Base-by-base conservation (phyloP, 2,797 vertebrate species). In the Falco rusticolus region DNA sequence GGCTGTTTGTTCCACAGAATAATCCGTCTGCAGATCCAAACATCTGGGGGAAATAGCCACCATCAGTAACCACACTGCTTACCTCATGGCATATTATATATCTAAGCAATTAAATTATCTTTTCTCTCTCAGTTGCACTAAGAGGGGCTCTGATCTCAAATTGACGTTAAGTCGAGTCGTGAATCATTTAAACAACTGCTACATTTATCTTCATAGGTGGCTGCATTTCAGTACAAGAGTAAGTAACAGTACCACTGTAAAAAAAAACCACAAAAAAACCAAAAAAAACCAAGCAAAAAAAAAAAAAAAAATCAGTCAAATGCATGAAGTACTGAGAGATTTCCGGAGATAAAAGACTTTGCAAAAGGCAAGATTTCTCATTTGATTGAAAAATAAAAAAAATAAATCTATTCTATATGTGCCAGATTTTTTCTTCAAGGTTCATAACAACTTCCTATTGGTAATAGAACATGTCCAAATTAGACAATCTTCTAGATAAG, bases 121-220 rank as follows among this genome's bases (percentile, higher is more conserved):
- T 53, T 37, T 66, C n/a, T 57, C 79, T 54, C 69, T 75, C 60
- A 8, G 64, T 11, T 41, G 57, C 86, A 25, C 5, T 1, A 43
- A 83, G 76, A 83, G 85, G 83, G 95, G 87, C 81, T 96, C 92
- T 87, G 86, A 89, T 84, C 94, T 77, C 78, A 15, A 39, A 26
- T 0, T 48, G 88, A 79, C 17, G 16, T 37, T 86, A 47, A 84
- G 93, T 25, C 43, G 88, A 84, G 90, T 26, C 5, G 29, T 89
- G 93, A 91, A 90, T 94, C 78, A 50, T 16, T 75, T 18, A 26
- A 74, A 77, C 47, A 82, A 53, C 64, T 47, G 86, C 93, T 74
- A 12, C 89, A 63, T 95, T 93, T 93, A 54, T 92, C 94, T 89
- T 92, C 92, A 48, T 28, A 60, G 93, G 94, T 89, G 86, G 77